A percentile compares a stretch with the other conserved stretches of the same genome.
These are phyloP conservation scores for Micrasema minimum DNA, from an alignment of 1,140 invertebrate genomes.

Conservation along the genomic window DNA sequence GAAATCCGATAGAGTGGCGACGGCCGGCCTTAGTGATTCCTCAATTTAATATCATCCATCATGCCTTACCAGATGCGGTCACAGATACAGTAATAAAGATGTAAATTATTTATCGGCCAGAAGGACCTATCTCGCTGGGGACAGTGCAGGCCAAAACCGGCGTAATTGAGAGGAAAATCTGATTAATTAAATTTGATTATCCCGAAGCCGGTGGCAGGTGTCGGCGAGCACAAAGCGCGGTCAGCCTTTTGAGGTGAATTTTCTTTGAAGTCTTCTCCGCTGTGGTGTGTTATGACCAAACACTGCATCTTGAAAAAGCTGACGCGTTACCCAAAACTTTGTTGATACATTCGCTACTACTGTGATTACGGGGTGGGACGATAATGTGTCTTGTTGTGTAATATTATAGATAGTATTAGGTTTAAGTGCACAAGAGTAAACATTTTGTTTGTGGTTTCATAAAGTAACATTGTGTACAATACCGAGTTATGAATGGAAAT, in stretches of 20 bases:
- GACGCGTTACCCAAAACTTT: no score
- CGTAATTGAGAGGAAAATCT: neutral
- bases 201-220: slow-evolving; percentile 13
- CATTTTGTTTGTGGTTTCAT: no score
- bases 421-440: no score
- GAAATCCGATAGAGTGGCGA: slow-evolving; percentile 36
- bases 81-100: slow-evolving; percentile 51
- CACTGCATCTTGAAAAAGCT: no score
- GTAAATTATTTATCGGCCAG: slow-evolving; percentile 35
- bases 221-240: slow-evolving; percentile 41
- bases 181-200: neutral
- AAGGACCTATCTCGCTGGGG: slow-evolving; percentile 15
- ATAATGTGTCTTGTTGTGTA: no score
- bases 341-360: no score
- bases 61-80: slow-evolving; percentile 46
- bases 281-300: no score
- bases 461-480: no score
- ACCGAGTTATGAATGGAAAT: no score
- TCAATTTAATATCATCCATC: slow-evolving; percentile 52
- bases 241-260: slow-evolving; percentile 34
- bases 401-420: no score
- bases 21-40: slow-evolving; percentile 45
- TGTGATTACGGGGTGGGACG: no score
- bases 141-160: neutral
- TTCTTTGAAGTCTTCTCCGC: slow-evolving; percentile 4